phyloP scores from a whole-genome alignment of 2,888 invertebrate species.

The Drosophila koepferae region DNA sequence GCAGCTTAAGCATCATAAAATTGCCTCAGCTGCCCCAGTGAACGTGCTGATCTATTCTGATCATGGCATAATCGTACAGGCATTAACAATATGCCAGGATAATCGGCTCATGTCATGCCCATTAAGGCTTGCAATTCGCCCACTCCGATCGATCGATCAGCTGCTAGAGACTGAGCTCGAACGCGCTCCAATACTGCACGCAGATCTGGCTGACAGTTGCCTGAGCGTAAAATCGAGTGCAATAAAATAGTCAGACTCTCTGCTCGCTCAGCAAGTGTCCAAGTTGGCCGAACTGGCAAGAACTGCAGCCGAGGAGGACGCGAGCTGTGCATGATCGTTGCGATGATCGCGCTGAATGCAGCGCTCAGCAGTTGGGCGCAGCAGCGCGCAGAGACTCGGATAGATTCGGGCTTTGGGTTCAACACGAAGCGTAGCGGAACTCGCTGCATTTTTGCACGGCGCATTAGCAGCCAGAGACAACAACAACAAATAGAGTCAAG shows the following conservation, averaged over 20 bases:
- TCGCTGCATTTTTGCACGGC: constrained; percentile 66
- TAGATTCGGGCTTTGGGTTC: neutral
- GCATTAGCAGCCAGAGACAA: constrained; percentile 54
- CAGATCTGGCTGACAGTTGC: constrained; percentile 30
- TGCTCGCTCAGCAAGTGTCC: constrained; percentile 61
- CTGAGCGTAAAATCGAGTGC: constrained; percentile 77
- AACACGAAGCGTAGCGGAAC: constrained; percentile 28
- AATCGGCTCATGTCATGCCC: constrained; percentile 73
- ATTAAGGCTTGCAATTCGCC: constrained; percentile 42
- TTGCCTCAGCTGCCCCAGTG: constrained; percentile 13
- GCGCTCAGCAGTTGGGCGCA: constrained; percentile 32
- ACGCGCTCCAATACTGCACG: constrained; percentile 34
- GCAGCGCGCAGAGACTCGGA: constrained; percentile 16
- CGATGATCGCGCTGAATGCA: constrained; percentile 53
- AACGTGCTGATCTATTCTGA: constrained; percentile 37
- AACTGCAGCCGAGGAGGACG: constrained; percentile 30
- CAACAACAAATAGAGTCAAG: constrained; percentile 34
- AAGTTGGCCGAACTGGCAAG: neutral
- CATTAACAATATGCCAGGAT: constrained; percentile 44
- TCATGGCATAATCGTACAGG: constrained; percentile 19
- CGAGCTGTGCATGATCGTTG: constrained; percentile 71
- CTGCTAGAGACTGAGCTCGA: constrained; percentile 18
- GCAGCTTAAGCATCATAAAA: constrained; percentile 9
- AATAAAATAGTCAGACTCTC: constrained; percentile 56
- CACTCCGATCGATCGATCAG: constrained; percentile 28